Evolutionary conservation across 2,888 invertebrate species (phyloP).

Genomic region (Auanema sp.): DNA sequence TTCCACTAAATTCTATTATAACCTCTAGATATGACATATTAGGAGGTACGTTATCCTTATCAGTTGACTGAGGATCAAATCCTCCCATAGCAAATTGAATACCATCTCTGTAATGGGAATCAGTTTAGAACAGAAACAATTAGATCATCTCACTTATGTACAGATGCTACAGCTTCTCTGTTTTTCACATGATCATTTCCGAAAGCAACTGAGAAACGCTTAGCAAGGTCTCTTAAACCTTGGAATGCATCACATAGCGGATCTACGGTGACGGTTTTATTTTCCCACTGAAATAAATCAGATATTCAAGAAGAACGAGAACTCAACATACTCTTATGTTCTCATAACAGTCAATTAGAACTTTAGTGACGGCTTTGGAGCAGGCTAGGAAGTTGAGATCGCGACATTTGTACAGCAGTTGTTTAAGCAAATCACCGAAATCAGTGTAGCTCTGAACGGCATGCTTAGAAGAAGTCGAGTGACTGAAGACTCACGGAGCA

Average conservation of each 20-base stretch:
- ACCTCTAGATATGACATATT: conserved; percentile 91
- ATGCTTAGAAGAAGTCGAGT: background rate
- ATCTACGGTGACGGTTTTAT: conserved; percentile 32
- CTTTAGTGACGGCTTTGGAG: conserved; percentile 88
- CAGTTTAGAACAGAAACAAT: background rate
- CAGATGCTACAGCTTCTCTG: conserved; percentile 52
- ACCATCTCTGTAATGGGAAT: conserved; percentile 43
- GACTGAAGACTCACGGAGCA: conserved; percentile 75
- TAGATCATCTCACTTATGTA: conserved; percentile 51
- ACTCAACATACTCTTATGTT: conserved; percentile 69
- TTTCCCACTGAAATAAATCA: conserved; percentile 11
- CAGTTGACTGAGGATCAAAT: conserved; percentile 68
- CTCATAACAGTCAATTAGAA: conserved; percentile 84
- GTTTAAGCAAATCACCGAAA: conserved; percentile 97
- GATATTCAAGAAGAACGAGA: background rate
- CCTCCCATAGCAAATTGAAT: conserved; percentile 78
- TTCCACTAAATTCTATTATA: conserved; percentile 91
- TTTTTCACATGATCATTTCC: conserved; percentile 43
- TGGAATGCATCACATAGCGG: conserved; percentile 55
- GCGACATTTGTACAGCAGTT: conserved; percentile 90
- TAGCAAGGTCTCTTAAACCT: conserved; percentile 80
- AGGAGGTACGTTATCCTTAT: conserved; percentile 73
- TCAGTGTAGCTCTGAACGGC: conserved; percentile 84
- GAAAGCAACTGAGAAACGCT: conserved; percentile 79
- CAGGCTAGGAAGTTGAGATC: conserved; percentile 96